Evolutionary conservation across 2,113 vertebrate genomes (phyloP).

Genomic region (Xerus inauris): DNA sequence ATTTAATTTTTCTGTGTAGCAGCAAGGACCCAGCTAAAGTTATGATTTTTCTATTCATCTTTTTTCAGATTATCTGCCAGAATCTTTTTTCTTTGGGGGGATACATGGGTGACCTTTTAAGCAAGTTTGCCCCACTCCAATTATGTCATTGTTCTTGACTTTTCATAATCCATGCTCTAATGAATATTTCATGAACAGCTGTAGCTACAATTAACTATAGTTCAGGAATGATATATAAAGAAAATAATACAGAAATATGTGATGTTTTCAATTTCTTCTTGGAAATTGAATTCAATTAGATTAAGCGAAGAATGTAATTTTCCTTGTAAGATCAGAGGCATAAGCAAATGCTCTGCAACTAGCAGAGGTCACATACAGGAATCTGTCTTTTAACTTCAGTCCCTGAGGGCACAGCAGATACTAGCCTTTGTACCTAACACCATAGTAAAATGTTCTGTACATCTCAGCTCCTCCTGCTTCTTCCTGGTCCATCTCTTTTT

Average conservation of each 20-base stretch:
- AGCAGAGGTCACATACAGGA: neutral
- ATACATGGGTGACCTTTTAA: conserved; percentile 30
- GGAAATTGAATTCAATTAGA: conserved; percentile 43
- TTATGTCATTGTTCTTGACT: conserved; percentile 57
- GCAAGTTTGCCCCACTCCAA: conserved; percentile 28
- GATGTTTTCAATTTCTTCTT: conserved; percentile 60
- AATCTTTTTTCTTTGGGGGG: neutral
- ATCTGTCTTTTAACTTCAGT: neutral
- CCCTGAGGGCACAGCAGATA: neutral
- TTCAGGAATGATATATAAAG: conserved; percentile 27
- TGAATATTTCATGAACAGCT: conserved; percentile 75
- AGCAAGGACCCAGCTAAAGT: neutral
- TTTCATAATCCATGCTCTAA: conserved; percentile 44
- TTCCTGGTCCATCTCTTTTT: neutral
- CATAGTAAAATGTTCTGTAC: neutral
- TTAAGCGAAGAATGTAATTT: neutral
- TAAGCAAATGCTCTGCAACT: neutral
- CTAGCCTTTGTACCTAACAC: neutral
- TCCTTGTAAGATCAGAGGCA: conserved; percentile 35
- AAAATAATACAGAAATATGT: conserved; percentile 41
- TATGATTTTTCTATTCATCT: neutral
- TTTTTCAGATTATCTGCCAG: conserved; percentile 16
- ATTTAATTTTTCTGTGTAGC: neutral
- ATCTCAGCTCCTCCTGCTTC: neutral
- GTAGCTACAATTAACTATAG: conserved; percentile 56